Base-by-base conservation (phyloP, 2,888 invertebrate genomes). In the Eupithecia pulchellata region DNA sequence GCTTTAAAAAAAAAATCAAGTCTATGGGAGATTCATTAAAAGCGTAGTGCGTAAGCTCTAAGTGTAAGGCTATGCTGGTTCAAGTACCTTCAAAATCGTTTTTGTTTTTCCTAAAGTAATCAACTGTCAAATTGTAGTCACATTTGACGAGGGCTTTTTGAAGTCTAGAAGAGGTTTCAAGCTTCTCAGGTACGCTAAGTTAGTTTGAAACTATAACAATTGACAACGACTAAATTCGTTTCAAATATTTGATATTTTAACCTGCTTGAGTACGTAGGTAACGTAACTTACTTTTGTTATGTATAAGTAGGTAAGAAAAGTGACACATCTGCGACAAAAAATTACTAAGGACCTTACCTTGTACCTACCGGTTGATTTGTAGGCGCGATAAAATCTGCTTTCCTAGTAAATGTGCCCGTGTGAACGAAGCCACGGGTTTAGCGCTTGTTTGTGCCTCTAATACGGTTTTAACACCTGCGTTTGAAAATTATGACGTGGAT, bases 391-490 rank as follows among this genome's bases (percentile, higher is more conserved):
- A 52, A 27, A 64, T 36, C 61, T 25, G 63, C 52, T 62, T 72
- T 63, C 58, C 2, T 57, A n/a, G 36, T 63, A 29, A 68, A 63
- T 68, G 29, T 20, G 36, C 27, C 25, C 34, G 52, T 66, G 52
- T 69, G 72, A 69, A 60, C 66, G 64, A 58, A 72, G 69, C 69
- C 69, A 69, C 64, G 69, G 61, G 73, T 91, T 92, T 93, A 92
- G 84, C 91, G 88, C 90, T 90, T 92, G 91, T 93, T 93, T 92
- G 93, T 91, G 69, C 63, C 36, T 84, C 84, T 92, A 91, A 91
- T 92, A 89, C 88, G 90, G 86, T 91, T 91, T 92, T 91, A 92
- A 90, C 93, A 93, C 93, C 91, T 91, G 92, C 87, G 90, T 86
- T 90, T 82, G 83, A 79, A 83, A 86, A 85, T 90, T 90, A 72